Evolutionary conservation across 2,113 vertebrate genomes (phyloP).

Genomic region (Ovibos moschatus): DNA sequence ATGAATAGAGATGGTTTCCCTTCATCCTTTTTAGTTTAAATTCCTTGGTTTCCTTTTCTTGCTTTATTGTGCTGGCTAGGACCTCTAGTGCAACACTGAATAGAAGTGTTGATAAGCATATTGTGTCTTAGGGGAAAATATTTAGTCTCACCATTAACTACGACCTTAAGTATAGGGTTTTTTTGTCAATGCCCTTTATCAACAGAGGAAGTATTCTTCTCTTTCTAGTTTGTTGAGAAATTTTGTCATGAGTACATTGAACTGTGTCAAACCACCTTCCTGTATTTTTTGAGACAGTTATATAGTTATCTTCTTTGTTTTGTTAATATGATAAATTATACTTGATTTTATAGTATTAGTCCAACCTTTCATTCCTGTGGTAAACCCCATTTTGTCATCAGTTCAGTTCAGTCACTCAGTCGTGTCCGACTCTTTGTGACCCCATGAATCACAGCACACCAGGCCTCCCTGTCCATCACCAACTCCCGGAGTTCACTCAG

Average conservation of each 20-base stretch:
- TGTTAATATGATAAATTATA: not conserved
- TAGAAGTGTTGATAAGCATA: not conserved
- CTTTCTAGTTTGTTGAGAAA: not conserved
- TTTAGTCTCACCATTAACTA: not conserved
- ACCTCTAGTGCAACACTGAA: not conserved
- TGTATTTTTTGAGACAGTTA: not conserved
- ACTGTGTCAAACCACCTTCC: not conserved
- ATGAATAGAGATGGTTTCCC: not conserved
- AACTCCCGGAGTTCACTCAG: too few relatives aligned
- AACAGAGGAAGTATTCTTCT: not conserved
- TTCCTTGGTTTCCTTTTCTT: not conserved
- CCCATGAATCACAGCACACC: too few relatives aligned
- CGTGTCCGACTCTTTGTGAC: too few relatives aligned
- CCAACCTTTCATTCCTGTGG: not conserved
- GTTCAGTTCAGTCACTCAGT: too few relatives aligned
- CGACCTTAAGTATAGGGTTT: not conserved
- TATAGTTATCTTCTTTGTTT: not conserved
- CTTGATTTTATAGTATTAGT: constrained; percentile 1
- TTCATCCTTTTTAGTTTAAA: not conserved
- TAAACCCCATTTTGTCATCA: not conserved
- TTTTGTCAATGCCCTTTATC: not conserved
- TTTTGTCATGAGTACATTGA: not conserved
- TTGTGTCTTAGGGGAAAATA: not conserved
- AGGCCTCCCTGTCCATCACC: too few relatives aligned
- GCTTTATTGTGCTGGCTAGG: not conserved